Percentiles rank a stretch among this genome's conserved stretches.
Evolutionary conservation across 2,888 invertebrate genomes (phyloP).

Genomic region (Xestobium rufovillosum): DNA sequence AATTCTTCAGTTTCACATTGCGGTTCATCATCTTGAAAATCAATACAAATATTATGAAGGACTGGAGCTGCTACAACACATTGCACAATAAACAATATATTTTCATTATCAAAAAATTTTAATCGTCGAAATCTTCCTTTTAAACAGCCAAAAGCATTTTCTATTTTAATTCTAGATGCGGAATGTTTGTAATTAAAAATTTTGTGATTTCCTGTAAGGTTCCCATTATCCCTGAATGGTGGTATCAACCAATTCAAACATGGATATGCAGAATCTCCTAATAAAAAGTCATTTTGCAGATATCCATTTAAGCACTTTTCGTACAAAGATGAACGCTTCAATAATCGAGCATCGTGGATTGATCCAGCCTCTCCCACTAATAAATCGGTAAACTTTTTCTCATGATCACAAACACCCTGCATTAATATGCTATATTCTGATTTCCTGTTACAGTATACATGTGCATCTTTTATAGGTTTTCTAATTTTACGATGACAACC

Average conservation of each 20-base stretch:
- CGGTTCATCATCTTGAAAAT: slow-evolving; percentile 10
- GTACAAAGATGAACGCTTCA: slow-evolving; percentile 13
- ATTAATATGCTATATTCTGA: slow-evolving; percentile 7
- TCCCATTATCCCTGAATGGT: slow-evolving; percentile 22
- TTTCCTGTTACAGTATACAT: slow-evolving; percentile 6
- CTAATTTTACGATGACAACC: slow-evolving; percentile 5
- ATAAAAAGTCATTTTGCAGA: slow-evolving; percentile 7
- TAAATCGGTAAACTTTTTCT: slow-evolving; percentile 7
- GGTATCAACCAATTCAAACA: slow-evolving; percentile 18
- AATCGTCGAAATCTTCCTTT: slow-evolving; percentile 22
- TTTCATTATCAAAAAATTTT: slow-evolving; percentile 14
- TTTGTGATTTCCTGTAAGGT: slow-evolving; percentile 16
- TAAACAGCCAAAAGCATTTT: slow-evolving; percentile 22
- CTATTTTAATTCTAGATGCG: slow-evolving; percentile 18
- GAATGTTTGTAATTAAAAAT: slow-evolving; percentile 20
- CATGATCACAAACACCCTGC: slow-evolving; percentile 8
- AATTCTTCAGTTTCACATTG: slow-evolving; percentile 4
- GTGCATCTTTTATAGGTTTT: slow-evolving; percentile 2
- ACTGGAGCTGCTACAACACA: slow-evolving; percentile 17
- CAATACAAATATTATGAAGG: slow-evolving; percentile 13
- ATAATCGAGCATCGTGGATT: slow-evolving; percentile 12
- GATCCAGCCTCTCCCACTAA: slow-evolving; percentile 14
- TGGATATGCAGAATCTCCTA: slow-evolving; percentile 21
- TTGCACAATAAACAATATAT: slow-evolving; percentile 12
- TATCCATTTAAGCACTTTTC: slow-evolving; percentile 9